A percentile compares a stretch with the other conserved stretches of the same genome.
Conservation (phyloP, 1,140 invertebrate genomes). For the Drosophila oshimai region DNA sequence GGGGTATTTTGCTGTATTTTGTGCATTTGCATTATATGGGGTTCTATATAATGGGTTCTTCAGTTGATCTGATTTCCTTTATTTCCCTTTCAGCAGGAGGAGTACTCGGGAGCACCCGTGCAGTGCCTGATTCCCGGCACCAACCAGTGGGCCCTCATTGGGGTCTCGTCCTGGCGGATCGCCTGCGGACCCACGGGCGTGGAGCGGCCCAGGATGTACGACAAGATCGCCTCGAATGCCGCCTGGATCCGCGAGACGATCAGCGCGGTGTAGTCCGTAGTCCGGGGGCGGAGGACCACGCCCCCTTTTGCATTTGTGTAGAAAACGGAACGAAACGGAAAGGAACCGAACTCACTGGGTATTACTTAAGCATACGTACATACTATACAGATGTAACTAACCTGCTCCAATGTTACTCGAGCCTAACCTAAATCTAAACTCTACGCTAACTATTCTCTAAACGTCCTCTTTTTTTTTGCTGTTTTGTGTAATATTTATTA, state of each 20-base stretch:
- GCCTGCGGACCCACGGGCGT: conserved; percentile 88
- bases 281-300: neutral
- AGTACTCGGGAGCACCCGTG: conserved; percentile 92
- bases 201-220: conserved; percentile 90
- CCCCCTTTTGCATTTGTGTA: conserved; percentile 29
- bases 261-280: conserved; percentile 63
- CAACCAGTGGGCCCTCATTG: conserved; percentile 88
- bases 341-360: conserved; percentile 39
- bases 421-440: conserved; percentile 28
- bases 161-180: conserved; percentile 92
- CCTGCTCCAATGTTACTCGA: conserved; percentile 40
- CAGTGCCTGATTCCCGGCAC: conserved; percentile 87
- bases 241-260: conserved; percentile 91
- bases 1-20: neutral
- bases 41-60: too few relatives aligned
- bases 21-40: neutral
- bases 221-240: conserved; percentile 90
- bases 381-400: conserved; percentile 18
- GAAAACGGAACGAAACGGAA: conserved; percentile 31
- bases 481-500: conserved; percentile 81
- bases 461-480: conserved; percentile 49
- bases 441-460: conserved; percentile 17
- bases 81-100: conserved; percentile 88
- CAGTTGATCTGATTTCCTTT: too few relatives aligned
- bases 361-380: conserved; percentile 35